Evolutionary conservation across 2,113 vertebrate species (phyloP).

Genomic region (Takifugu flavidus): DNA sequence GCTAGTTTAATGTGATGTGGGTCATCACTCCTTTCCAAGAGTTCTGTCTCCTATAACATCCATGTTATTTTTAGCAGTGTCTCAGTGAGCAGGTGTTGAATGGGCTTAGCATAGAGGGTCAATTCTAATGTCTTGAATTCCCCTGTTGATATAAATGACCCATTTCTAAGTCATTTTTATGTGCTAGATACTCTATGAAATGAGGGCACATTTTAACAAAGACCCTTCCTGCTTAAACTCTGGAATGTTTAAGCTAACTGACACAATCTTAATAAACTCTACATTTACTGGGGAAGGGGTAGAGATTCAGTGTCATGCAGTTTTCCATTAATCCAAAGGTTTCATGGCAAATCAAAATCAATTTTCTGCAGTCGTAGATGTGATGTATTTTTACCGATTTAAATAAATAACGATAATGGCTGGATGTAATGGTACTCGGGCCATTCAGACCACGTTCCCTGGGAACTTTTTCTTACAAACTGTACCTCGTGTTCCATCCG

Average conservation of each 20-base stretch:
- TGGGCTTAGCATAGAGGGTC: constrained; percentile 44
- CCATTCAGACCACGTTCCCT: too few relatives aligned
- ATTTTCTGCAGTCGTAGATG: too few relatives aligned
- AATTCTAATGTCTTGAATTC: constrained; percentile 56
- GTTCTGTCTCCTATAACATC: constrained; percentile 6
- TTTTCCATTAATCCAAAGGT: too few relatives aligned
- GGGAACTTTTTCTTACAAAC: too few relatives aligned
- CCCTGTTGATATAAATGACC: constrained; percentile 45
- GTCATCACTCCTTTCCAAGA: not conserved
- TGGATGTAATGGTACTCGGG: too few relatives aligned
- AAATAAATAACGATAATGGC: too few relatives aligned
- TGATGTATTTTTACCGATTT: too few relatives aligned
- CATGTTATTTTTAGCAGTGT: constrained; percentile 55
- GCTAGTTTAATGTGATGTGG: not conserved
- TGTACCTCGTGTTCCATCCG: not conserved
- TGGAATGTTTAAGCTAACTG: not conserved
- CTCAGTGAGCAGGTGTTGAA: constrained; percentile 56
- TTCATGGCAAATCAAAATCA: too few relatives aligned
- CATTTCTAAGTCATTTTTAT: constrained; percentile 52
- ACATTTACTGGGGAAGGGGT: not conserved
- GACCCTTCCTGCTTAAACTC: constrained; percentile 9
- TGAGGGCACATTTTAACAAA: constrained; percentile 12
- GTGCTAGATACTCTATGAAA: constrained; percentile 49
- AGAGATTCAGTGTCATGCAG: too few relatives aligned
- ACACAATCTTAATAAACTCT: not conserved